phyloP scores from a whole-genome alignment of 2,797 vertebrate genomes.

The Malacoctenus gilli region DNA sequence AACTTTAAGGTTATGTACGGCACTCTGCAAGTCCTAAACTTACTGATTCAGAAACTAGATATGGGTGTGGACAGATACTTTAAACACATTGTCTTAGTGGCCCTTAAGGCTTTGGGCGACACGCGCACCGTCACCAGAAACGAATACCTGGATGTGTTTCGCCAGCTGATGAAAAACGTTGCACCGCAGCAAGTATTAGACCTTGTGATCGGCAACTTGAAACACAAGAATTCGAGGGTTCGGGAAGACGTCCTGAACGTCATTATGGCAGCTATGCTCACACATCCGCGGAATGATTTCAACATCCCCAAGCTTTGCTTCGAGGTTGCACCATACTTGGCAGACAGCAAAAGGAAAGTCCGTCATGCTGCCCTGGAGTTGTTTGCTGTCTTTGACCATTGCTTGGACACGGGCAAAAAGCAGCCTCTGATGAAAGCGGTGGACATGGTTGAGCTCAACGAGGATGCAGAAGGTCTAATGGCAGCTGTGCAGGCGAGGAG shows the following conservation, averaged over 20 bases:
- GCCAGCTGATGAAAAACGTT: slow-evolving; percentile 82
- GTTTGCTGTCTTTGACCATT: slow-evolving; percentile 84
- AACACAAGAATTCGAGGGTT: slow-evolving; percentile 86
- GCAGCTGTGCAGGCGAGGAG: slow-evolving; percentile 87
- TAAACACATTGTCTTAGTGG: slow-evolving; percentile 79
- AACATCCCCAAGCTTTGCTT: slow-evolving; percentile 84
- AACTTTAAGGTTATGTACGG: slow-evolving; percentile 89
- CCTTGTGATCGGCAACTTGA: slow-evolving; percentile 83
- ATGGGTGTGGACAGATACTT: slow-evolving; percentile 76
- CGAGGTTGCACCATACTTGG: slow-evolving; percentile 85
- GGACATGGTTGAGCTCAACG: slow-evolving; percentile 85
- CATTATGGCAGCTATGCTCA: slow-evolving; percentile 86
- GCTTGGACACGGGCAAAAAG: slow-evolving; percentile 82
- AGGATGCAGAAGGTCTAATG: slow-evolving; percentile 85
- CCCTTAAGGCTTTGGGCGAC: slow-evolving; percentile 85
- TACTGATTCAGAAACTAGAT: slow-evolving; percentile 85
- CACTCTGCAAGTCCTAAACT: slow-evolving; percentile 84
- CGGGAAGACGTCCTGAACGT: slow-evolving; percentile 87
- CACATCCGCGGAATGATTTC: slow-evolving; percentile 85
- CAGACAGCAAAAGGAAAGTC: slow-evolving; percentile 86
- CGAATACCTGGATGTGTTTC: slow-evolving; percentile 86
- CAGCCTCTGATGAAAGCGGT: slow-evolving; percentile 85
- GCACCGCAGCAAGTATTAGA: slow-evolving; percentile 84
- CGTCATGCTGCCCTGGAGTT: slow-evolving; percentile 89
- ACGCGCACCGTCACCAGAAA: slow-evolving; percentile 82